These are phyloP conservation scores for Zeuzera pyrina DNA, from an alignment of 2,888 invertebrate genomes.

Conservation along the genomic window DNA sequence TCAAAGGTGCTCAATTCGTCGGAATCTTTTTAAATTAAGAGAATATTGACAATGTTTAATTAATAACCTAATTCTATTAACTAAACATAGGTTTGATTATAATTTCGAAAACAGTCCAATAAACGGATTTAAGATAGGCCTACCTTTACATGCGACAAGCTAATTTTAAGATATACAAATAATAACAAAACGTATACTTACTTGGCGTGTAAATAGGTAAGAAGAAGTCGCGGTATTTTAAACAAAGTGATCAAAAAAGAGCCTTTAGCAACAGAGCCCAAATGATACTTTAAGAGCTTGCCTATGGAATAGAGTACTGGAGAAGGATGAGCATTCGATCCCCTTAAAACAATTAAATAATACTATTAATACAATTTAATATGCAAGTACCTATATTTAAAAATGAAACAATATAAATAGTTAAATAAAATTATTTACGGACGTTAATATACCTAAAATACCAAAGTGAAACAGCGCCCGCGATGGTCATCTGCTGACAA, in stretches of 20 bases:
- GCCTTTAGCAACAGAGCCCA: constrained; percentile 96
- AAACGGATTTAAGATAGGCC: too few species aligned
- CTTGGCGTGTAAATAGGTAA: constrained; percentile 93
- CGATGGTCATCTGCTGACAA: constrained; percentile 94
- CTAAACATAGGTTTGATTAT: too few species aligned
- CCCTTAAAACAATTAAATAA: constrained; percentile 60
- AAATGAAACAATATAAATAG: neutral
- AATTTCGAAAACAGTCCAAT: too few species aligned
- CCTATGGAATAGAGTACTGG: constrained; percentile 82
- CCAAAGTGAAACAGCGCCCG: constrained; percentile 95
- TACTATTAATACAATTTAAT: neutral
- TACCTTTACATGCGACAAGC: too few species aligned
- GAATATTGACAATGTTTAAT: too few species aligned
- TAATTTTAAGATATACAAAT: too few species aligned
- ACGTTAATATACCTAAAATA: constrained; percentile 81
- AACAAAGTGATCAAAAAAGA: constrained; percentile 94
- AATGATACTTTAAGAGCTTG: constrained; percentile 88
- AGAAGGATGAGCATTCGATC: constrained; percentile 76
- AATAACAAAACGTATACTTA: too few species aligned
- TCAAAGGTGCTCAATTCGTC: too few species aligned
- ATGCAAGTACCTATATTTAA: neutral
- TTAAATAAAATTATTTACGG: neutral
- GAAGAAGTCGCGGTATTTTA: constrained; percentile 89
- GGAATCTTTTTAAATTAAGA: too few species aligned
- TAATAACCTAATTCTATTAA: too few species aligned